Evolutionary conservation across 2,888 invertebrate species (phyloP).

Genomic region (Noctua janthe): DNA sequence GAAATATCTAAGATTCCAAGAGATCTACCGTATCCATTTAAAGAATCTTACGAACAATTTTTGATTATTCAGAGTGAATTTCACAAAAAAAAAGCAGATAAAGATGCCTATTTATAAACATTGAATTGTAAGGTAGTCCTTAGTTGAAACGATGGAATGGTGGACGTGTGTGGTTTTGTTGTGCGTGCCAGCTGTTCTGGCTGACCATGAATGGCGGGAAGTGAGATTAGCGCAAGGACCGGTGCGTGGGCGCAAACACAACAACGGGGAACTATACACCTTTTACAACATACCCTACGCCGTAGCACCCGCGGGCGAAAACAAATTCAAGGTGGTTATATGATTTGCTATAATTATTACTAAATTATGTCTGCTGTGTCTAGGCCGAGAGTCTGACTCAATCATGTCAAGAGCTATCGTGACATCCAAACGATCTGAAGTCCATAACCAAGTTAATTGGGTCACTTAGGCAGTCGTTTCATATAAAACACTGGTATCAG

Average conservation of each 20-base stretch:
- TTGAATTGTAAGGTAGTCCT: neutral
- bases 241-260: slow-evolving; percentile 70
- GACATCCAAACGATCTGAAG: neutral
- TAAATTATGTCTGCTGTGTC: neutral
- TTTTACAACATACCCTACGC: slow-evolving; percentile 78
- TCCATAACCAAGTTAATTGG: neutral
- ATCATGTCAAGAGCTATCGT: no score
- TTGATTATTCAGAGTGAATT: neutral
- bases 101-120: neutral
- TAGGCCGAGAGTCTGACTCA: no score
- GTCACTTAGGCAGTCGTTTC: neutral
- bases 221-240: slow-evolving; percentile 69
- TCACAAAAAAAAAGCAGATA: neutral
- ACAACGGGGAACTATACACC: slow-evolving; percentile 61
- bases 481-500: neutral
- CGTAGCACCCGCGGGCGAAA: slow-evolving; percentile 68
- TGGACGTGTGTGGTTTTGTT: slow-evolving; percentile 19
- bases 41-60: neutral
- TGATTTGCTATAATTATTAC: neutral
- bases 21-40: neutral
- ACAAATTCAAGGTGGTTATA: slow-evolving; percentile 72
- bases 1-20: neutral
- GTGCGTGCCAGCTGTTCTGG: slow-evolving; percentile 23
- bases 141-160: slow-evolving; percentile 32
- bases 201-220: slow-evolving; percentile 52